phyloP scores from a whole-genome alignment of 2,797 vertebrate genomes.

The Gastrophryne carolinensis region DNA sequence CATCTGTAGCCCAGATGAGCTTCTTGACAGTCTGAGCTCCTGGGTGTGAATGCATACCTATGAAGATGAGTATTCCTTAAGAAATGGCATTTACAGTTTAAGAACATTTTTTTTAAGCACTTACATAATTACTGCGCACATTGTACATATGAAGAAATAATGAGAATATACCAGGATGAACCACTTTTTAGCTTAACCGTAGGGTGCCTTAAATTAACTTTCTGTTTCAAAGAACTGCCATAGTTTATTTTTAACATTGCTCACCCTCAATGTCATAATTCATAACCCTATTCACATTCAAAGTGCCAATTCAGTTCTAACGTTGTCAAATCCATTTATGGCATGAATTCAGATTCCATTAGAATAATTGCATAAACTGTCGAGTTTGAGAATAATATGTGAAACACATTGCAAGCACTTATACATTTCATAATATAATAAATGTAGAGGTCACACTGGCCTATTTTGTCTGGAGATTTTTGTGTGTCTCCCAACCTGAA shows the following conservation, averaged over 20 bases:
- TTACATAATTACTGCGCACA: neutral
- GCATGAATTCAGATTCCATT: neutral
- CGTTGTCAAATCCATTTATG: neutral
- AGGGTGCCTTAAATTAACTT: neutral
- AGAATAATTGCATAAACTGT: neutral
- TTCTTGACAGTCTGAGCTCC: slow-evolving; percentile 12
- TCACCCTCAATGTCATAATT: neutral
- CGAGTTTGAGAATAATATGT: neutral
- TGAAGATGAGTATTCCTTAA: slow-evolving; percentile 5
- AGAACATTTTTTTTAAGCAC: neutral
- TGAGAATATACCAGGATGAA: neutral
- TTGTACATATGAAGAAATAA: neutral
- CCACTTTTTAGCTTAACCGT: neutral
- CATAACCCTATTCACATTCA: neutral
- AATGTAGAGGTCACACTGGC: neutral
- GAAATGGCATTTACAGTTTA: slow-evolving; percentile 11
- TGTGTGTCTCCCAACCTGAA: too few species aligned
- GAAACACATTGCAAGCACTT: neutral
- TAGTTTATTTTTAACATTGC: neutral
- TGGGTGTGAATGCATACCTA: slow-evolving; percentile 16
- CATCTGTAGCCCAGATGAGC: slow-evolving; percentile 4
- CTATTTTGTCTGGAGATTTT: neutral
- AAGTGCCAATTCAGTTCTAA: neutral
- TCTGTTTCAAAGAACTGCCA: neutral
- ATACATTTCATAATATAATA: neutral